A percentile compares a stretch with the other conserved stretches of the same genome.
Conservation (phyloP, 2,113 vertebrate species). For the Helogale parvula region DNA sequence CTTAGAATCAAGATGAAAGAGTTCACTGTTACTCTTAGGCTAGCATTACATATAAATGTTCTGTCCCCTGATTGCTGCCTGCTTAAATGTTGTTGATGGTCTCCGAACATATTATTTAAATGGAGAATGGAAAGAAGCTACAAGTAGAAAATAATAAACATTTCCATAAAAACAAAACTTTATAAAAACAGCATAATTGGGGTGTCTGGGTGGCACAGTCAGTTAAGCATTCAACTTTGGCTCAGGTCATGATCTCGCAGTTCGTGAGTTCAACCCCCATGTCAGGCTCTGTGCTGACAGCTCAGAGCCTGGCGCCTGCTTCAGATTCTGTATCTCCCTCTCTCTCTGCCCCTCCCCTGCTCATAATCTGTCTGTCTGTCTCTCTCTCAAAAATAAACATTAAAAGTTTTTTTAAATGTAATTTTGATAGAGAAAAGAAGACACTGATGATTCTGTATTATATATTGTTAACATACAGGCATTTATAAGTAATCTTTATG, state of each 20-base stretch:
- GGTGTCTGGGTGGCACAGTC: too few species aligned
- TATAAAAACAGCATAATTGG: not conserved
- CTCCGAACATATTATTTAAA: not conserved
- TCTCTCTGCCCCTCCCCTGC: too few species aligned
- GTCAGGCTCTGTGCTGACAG: too few species aligned
- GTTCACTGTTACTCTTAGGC: not conserved
- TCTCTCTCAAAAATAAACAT: too few species aligned
- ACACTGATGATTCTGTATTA: not conserved
- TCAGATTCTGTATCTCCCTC: too few species aligned
- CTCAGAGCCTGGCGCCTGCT: too few species aligned
- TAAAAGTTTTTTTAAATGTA: not conserved
- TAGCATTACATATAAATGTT: not conserved
- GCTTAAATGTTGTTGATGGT: not conserved
- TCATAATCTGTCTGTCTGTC: too few species aligned
- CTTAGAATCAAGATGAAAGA: slow-evolving; percentile 37
- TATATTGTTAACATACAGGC: not conserved
- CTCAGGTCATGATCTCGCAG: too few species aligned
- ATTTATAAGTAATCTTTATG: not conserved
- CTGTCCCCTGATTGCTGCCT: not conserved
- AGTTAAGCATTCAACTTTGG: too few species aligned
- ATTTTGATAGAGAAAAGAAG: not conserved
- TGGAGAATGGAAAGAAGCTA: slow-evolving; percentile 14
- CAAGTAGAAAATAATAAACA: not conserved
- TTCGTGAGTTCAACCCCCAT: too few species aligned
- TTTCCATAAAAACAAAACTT: not conserved